Base-by-base conservation (phyloP, 64 coral and sea anemone genomes). In the Trachythela sp. region DNA sequence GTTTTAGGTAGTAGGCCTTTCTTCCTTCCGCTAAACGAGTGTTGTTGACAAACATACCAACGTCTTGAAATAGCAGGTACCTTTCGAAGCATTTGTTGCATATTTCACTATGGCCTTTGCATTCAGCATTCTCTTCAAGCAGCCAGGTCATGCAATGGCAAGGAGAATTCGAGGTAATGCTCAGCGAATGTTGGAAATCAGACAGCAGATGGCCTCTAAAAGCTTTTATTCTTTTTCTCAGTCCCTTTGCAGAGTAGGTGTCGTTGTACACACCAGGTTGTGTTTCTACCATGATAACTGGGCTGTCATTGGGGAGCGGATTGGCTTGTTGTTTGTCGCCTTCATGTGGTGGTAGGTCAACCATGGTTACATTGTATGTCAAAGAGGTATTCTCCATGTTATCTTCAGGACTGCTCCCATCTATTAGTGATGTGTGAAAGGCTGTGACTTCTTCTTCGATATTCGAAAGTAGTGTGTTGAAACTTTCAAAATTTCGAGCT, bases 71-170 rank as follows among this genome's bases (percentile, higher is more conserved):
- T 13, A 88, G 37, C 33, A 43, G 15, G 52, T 64, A 92, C 58
- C 77, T 45, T 48, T 92, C 54, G 27, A 48, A 88, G 32, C 86
- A 88, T 27, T 48, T 49, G 48, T 31, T 36, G 56, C 86, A 88
- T 41, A 77, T 83, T 67, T 87, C 52, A 32, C 8, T 51, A 70
- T 84, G 86, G 50, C 88, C 40, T 39, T 45, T 85, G 80, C 86
- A 92, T 9, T 26, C 17, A 36, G 77, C 75, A 33, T 64, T n/a
- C 24, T 84, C 30, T 0, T 83, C 58, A 42, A 92, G 76, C 20
- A 84, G 84, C 76, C 71, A 88, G 30, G 58, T 36, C 91, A 92
- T 88, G 51, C 92, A 93, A 36, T 93, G 92, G 27, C 54, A 88
- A 10, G 92, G 77, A 93, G 77, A 89, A 51, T 85, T 36, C 52